These are phyloP conservation scores for Muscicapa striata DNA, from an alignment of 2,797 vertebrate genomes.

Conservation along the genomic window DNA sequence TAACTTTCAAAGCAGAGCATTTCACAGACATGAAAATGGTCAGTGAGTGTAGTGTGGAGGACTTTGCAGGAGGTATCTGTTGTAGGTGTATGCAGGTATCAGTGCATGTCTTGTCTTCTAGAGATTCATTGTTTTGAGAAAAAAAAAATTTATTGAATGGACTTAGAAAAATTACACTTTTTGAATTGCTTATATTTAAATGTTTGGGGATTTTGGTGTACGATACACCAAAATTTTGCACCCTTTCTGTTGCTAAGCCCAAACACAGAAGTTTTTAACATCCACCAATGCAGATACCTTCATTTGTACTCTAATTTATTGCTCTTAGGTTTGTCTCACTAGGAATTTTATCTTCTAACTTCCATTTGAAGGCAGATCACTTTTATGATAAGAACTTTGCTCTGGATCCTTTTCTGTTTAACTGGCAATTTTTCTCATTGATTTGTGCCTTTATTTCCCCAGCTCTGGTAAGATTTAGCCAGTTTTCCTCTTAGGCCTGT, in stretches of 20 bases:
- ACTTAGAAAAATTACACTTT: background rate
- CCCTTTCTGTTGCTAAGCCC: background rate
- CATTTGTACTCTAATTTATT: background rate
- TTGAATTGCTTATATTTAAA: background rate
- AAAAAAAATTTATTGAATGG: background rate
- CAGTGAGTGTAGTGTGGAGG: background rate
- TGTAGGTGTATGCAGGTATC: background rate
- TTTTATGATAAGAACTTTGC: background rate
- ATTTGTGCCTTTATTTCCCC: constrained; percentile 26
- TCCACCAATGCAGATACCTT: background rate
- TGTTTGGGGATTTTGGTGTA: background rate
- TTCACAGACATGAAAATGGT: background rate
- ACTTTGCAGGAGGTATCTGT: background rate
- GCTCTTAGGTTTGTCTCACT: background rate
- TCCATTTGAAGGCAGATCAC: background rate
- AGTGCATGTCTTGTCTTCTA: background rate
- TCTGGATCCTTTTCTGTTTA: background rate
- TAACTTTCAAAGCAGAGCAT: background rate
- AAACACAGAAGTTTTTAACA: background rate
- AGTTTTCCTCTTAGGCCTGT: constrained; percentile 22
- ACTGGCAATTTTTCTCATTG: background rate
- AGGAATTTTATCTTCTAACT: background rate
- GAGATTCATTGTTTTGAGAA: background rate
- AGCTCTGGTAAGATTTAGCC: background rate
- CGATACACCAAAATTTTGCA: no score